These are phyloP conservation scores for Limulus polyphemus DNA, from an alignment of 2,888 invertebrate genomes.

Conservation along the genomic window DNA sequence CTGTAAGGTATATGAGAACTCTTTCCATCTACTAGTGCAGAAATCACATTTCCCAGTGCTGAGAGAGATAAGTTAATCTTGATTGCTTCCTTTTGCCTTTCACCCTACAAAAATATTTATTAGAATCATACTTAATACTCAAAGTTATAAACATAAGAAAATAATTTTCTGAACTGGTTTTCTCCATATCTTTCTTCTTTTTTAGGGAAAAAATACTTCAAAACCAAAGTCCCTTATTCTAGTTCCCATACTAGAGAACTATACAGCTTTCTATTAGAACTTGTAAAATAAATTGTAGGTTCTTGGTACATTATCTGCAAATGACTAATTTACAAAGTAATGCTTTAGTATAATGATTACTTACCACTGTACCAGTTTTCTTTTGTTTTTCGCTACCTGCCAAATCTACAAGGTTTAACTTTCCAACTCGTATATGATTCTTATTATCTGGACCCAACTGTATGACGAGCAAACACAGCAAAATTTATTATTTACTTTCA, in stretches of 20 bases:
- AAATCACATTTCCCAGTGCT: conserved; percentile 96
- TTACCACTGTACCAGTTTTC: conserved; percentile 79
- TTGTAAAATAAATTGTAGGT: too few species aligned
- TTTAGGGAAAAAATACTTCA: too few species aligned
- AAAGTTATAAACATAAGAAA: not conserved
- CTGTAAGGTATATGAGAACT: conserved; percentile 93
- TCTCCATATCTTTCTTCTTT: too few species aligned
- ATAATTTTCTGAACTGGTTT: too few species aligned
- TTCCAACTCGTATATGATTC: conserved; percentile 64
- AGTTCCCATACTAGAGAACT: too few species aligned
- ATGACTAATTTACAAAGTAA: not conserved
- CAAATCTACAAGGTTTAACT: conserved; percentile 91
- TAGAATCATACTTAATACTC: conserved; percentile 1
- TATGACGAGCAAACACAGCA: not conserved
- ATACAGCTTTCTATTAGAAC: too few species aligned
- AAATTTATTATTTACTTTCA: too few species aligned
- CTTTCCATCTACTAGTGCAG: conserved; percentile 82
- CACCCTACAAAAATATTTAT: conserved; percentile 45
- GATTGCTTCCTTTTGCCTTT: conserved; percentile 84
- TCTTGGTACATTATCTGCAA: too few species aligned
- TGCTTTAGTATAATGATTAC: conserved; percentile 15
- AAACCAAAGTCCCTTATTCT: too few species aligned
- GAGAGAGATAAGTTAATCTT: conserved; percentile 95
- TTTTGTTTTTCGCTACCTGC: conserved; percentile 96
- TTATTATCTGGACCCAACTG: conserved; percentile 47